Evolutionary conservation across 2,888 invertebrate genomes (phyloP).

Genomic region (Phaedon cochleariae): DNA sequence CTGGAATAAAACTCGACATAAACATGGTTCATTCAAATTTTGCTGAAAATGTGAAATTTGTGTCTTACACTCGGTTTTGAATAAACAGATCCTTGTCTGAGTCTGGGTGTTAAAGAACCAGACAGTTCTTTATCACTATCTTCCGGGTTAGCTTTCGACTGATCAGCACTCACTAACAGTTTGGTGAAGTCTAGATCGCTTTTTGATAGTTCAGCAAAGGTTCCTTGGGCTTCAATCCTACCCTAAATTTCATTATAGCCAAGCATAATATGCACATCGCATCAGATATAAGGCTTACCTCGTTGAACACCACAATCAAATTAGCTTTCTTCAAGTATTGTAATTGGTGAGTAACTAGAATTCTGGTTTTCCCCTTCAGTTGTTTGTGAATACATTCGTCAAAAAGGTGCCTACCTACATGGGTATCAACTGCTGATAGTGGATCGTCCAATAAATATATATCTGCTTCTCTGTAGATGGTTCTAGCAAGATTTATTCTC

Average conservation of each 20-base stretch:
- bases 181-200: slow-evolving; percentile 42
- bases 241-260: slow-evolving; percentile 32
- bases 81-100: not conserved
- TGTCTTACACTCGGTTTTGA: not conserved
- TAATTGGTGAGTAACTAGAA: slow-evolving; percentile 88
- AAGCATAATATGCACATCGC: no score
- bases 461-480: slow-evolving; percentile 82
- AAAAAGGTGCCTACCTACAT: slow-evolving; percentile 61
- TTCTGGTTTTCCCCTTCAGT: slow-evolving; percentile 70
- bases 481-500: slow-evolving; percentile 67
- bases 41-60: not conserved
- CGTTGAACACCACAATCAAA: slow-evolving; percentile 71
- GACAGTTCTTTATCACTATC: not conserved
- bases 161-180: slow-evolving; percentile 35
- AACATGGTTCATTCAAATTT: not conserved
- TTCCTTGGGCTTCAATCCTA: slow-evolving; percentile 42
- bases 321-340: slow-evolving; percentile 78
- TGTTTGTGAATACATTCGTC: slow-evolving; percentile 74
- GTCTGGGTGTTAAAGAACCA: not conserved
- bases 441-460: slow-evolving; percentile 84
- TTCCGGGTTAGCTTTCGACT: slow-evolving; percentile 20
- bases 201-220: slow-evolving; percentile 41
- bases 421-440: slow-evolving; percentile 28
- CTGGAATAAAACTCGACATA: slow-evolving; percentile 7
- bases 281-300: slow-evolving; percentile 60